Conservation (phyloP, 2,888 invertebrate genomes). For the Pyrrhosoma nymphula region DNA sequence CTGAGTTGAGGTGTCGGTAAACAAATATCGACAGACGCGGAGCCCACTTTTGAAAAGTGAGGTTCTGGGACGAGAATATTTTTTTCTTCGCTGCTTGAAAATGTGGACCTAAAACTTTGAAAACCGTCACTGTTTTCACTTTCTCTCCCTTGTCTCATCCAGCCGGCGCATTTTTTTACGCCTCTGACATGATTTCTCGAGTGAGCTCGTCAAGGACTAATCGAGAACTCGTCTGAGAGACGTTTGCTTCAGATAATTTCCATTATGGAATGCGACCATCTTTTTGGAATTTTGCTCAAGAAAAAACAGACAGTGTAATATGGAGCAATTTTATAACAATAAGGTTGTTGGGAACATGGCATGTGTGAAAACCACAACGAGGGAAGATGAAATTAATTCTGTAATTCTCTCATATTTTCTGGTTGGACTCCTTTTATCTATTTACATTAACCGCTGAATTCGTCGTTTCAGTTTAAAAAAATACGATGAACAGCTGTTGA, state of each 20-base stretch:
- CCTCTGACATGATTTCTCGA: background rate
- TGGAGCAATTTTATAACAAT: no score
- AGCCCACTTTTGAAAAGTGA: background rate
- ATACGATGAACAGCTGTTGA: no score
- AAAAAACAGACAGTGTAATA: no score
- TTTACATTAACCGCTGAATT: no score
- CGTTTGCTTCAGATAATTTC: background rate
- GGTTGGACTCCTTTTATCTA: no score
- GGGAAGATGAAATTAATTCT: no score
- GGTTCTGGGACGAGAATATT: background rate
- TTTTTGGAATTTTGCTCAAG: no score
- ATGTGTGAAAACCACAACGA: no score
- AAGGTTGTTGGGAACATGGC: no score
- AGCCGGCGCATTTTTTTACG: background rate
- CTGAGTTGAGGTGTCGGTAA: background rate
- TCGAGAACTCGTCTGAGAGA: background rate
- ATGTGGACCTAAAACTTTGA: background rate
- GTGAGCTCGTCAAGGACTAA: background rate
- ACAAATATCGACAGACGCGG: background rate
- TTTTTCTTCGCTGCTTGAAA: background rate
- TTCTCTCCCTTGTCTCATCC: background rate
- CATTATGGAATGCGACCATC: background rate
- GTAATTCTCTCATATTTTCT: no score
- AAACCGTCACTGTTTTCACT: slow-evolving; percentile 3
- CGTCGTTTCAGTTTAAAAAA: no score